phyloP scores from a whole-genome alignment of 2,113 vertebrate genomes.

The Sinocyclocheilus grahami region DNA sequence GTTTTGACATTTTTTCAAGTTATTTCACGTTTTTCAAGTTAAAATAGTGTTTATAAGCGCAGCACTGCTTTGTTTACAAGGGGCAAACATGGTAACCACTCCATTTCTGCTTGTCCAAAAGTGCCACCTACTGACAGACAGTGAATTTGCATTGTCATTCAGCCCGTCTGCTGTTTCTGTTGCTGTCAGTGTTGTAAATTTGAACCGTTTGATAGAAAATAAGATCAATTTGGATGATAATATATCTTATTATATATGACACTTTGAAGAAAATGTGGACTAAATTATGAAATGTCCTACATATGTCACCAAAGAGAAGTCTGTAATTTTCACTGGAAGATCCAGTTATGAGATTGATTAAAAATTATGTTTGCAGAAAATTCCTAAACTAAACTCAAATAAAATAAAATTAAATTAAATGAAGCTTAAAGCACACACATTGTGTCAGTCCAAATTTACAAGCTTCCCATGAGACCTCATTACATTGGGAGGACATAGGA shows the following conservation, averaged over 20 bases:
- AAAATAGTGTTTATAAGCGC: too few species aligned
- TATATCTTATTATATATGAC: not conserved
- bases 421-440: not conserved
- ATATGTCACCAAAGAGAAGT: not conserved
- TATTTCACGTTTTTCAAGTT: too few species aligned
- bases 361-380: not conserved
- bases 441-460: constrained; percentile 27
- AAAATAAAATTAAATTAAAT: not conserved
- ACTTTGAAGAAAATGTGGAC: not conserved
- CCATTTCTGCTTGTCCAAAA: too few species aligned
- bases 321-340: too few species aligned
- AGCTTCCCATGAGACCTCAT: constrained; percentile 38
- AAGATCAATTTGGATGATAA: not conserved
- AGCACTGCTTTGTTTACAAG: too few species aligned
- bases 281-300: not conserved
- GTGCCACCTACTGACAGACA: not conserved
- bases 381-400: not conserved
- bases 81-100: too few species aligned
- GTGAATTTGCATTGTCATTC: not conserved
- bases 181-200: not conserved
- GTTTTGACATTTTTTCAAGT: too few species aligned
- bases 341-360: not conserved
- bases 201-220: not conserved
- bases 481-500: not conserved
- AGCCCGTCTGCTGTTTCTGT: not conserved